Percentiles rank a stretch among this genome's conserved stretches.
Evolutionary conservation across 2,797 vertebrate species (phyloP).

Genomic region (Heterohyrax brucei): DNA sequence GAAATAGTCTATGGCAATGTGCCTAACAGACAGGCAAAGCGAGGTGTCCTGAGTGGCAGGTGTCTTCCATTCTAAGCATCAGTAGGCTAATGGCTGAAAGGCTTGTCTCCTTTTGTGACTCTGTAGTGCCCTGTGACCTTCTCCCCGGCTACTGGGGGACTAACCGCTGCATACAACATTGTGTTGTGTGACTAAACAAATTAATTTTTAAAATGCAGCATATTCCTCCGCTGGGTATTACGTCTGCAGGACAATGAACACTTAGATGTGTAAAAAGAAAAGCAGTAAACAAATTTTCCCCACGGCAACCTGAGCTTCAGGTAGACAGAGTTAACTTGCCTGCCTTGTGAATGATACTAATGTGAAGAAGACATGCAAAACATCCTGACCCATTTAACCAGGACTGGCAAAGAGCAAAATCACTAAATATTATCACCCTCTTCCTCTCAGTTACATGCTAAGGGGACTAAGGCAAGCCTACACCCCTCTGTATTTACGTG

Average conservation of each 20-base stretch:
- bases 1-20: rapidly evolving
- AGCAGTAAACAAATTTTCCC: background rate
- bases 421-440: background rate
- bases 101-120: background rate
- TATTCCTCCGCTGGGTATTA: background rate
- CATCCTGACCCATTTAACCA: background rate
- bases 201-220: background rate
- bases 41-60: background rate
- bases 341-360: background rate
- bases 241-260: background rate
- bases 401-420: background rate
- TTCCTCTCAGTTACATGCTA: background rate
- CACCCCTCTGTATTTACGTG: background rate
- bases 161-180: background rate
- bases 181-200: conserved; percentile 27
- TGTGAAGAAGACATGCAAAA: background rate
- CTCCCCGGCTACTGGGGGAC: background rate
- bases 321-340: background rate
- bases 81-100: background rate
- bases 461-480: background rate
- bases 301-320: background rate
- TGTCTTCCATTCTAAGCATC: background rate
- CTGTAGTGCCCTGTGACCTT: background rate
- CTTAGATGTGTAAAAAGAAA: background rate
- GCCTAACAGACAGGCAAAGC: background rate